Evolutionary conservation across 2,888 invertebrate genomes (phyloP).

Genomic region (Trichopria drosophilae): DNA sequence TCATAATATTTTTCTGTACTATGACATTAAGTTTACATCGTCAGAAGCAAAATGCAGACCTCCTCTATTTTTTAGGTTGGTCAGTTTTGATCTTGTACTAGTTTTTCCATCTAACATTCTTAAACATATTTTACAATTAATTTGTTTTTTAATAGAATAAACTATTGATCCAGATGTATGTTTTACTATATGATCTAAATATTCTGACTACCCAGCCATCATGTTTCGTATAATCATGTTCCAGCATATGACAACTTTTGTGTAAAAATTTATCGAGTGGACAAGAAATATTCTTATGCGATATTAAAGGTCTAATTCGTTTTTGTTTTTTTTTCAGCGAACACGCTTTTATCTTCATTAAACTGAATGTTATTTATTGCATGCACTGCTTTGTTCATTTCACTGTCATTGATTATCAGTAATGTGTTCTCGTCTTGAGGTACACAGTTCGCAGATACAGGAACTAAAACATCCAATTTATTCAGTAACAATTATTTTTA

Average conservation of each 20-base stretch:
- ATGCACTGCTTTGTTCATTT: no score
- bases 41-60: slow-evolving; percentile 22
- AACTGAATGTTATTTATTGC: no score
- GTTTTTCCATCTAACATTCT: slow-evolving; percentile 5
- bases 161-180: slow-evolving; percentile 22
- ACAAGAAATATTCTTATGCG: no score
- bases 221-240: slow-evolving; percentile 14
- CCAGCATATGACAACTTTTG: slow-evolving; percentile 1
- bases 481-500: slow-evolving; percentile 22
- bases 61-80: slow-evolving; percentile 19
- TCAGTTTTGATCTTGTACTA: slow-evolving; percentile 9
- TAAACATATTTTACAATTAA: slow-evolving; percentile 20
- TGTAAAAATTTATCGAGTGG: no score
- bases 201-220: slow-evolving; percentile 16
- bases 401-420: background rate
- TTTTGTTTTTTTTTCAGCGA: background rate
- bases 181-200: slow-evolving; percentile 15
- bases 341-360: no score
- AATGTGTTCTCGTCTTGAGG: slow-evolving; percentile 15
- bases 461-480: slow-evolving; percentile 11
- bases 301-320: no score
- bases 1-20: slow-evolving; percentile 17
- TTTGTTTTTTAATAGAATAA: slow-evolving; percentile 12
- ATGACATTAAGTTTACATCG: slow-evolving; percentile 13
- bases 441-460: slow-evolving; percentile 8